Percentiles rank a stretch among this genome's conserved stretches.
Conservation (phyloP, 2,888 invertebrate species). For the Troilus luridus region DNA sequence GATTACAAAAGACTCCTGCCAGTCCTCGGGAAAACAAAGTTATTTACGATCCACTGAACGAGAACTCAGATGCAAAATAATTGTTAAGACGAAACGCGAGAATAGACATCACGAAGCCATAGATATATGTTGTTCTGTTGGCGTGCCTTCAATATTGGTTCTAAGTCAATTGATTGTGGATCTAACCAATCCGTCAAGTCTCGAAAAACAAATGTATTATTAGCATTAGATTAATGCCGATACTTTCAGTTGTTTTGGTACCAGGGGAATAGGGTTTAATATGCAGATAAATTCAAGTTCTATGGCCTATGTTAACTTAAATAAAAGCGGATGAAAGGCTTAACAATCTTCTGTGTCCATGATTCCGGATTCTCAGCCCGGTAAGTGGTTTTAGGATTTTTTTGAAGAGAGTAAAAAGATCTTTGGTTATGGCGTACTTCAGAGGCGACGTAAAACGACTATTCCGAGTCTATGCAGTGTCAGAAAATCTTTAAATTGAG, state of each 20-base stretch:
- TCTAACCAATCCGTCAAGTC: not conserved
- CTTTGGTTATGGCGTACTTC: too few relatives aligned
- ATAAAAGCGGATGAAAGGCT: too few relatives aligned
- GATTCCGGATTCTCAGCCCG: too few relatives aligned
- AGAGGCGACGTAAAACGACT: too few relatives aligned
- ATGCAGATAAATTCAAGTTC: too few relatives aligned
- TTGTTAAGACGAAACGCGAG: not conserved
- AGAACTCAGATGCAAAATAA: slow-evolving; percentile 10
- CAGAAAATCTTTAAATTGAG: too few relatives aligned
- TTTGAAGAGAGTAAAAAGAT: too few relatives aligned
- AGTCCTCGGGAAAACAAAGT: not conserved
- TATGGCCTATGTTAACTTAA: too few relatives aligned
- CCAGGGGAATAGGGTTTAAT: too few relatives aligned
- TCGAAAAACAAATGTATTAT: not conserved
- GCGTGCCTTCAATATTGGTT: not conserved
- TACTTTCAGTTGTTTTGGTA: not conserved
- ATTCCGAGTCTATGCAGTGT: too few relatives aligned
- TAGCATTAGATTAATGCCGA: not conserved
- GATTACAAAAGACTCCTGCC: not conserved
- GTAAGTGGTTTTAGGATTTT: too few relatives aligned
- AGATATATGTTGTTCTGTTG: not conserved
- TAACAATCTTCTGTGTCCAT: too few relatives aligned
- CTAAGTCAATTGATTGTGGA: not conserved
- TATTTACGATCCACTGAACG: not conserved
- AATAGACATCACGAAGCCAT: not conserved